These are phyloP conservation scores for Condylura cristata DNA, from an alignment of 2,113 vertebrate genomes.

Conservation along the genomic window DNA sequence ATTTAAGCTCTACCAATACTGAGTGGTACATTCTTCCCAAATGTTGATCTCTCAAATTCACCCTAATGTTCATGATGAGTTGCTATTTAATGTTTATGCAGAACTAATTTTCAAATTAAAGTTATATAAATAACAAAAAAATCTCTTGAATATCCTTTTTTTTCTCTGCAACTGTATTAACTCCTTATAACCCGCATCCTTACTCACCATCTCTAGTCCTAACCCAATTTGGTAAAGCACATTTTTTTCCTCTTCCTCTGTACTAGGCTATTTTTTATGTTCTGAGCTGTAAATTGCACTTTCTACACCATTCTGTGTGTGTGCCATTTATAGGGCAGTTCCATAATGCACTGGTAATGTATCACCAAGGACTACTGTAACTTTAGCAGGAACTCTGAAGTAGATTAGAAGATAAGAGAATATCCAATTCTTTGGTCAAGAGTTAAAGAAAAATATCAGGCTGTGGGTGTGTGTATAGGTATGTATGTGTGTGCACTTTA, in stretches of 20 bases:
- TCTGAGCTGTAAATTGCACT: background rate
- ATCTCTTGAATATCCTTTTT: background rate
- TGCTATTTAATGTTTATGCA: constrained; percentile 12
- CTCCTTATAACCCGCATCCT: background rate
- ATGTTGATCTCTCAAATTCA: background rate
- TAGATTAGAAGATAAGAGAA: background rate
- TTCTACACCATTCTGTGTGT: background rate
- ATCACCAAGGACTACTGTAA: background rate
- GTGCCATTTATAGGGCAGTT: background rate
- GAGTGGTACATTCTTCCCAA: background rate
- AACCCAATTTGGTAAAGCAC: background rate
- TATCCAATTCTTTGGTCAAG: background rate
- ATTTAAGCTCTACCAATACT: background rate
- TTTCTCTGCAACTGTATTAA: background rate
- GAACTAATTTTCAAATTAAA: constrained; percentile 31
- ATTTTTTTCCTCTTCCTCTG: background rate
- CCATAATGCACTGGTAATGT: background rate
- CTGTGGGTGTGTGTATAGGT: background rate
- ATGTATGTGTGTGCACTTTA: background rate
- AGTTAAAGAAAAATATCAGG: background rate
- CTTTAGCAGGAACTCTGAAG: background rate
- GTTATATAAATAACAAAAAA: background rate
- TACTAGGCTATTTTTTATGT: background rate
- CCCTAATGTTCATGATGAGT: background rate
- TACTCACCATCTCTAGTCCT: background rate